A percentile compares a stretch with the other conserved stretches of the same genome.
Conservation (phyloP, 2,888 invertebrate genomes). For the Tetrapedia diversipes region DNA sequence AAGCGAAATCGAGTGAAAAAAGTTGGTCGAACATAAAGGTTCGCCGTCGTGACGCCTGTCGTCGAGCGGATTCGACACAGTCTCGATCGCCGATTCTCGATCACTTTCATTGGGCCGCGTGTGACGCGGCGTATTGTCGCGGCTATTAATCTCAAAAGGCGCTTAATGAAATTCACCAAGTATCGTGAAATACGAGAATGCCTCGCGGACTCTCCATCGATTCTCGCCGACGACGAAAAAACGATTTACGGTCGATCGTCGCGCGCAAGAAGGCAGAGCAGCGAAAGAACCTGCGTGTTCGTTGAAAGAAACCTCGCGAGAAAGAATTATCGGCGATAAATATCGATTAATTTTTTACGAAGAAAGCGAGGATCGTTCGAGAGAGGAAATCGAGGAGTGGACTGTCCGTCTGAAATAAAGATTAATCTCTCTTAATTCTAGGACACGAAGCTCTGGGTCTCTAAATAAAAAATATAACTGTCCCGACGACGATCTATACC, state of each 20-base stretch:
- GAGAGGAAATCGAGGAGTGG: not conserved
- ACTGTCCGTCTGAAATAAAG: too few relatives aligned
- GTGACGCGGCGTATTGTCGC: constrained; percentile 30
- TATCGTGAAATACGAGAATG: constrained; percentile 20
- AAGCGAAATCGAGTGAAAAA: constrained; percentile 50
- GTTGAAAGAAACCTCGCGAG: too few relatives aligned
- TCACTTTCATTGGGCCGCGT: constrained; percentile 47
- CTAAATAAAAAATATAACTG: constrained; percentile 51
- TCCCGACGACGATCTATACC: constrained; percentile 38
- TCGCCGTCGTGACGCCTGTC: constrained; percentile 60
- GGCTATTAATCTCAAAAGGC: constrained; percentile 28
- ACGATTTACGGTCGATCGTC: constrained; percentile 13
- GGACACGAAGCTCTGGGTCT: too few relatives aligned
- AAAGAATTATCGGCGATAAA: too few relatives aligned
- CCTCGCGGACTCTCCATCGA: constrained; percentile 6
- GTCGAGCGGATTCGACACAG: constrained; percentile 69
- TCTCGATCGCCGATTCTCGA: constrained; percentile 21
- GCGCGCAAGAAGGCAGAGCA: not conserved
- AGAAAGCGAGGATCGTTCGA: not conserved
- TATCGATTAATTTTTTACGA: not conserved
- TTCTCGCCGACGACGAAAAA: constrained; percentile 2
- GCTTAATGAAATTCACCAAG: constrained; percentile 31
- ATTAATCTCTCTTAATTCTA: too few relatives aligned
- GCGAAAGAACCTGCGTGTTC: not conserved
- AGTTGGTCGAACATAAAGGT: constrained; percentile 59